Evolutionary conservation across 1,140 invertebrate genomes (phyloP).

Genomic region (Contarinia nasturtii): DNA sequence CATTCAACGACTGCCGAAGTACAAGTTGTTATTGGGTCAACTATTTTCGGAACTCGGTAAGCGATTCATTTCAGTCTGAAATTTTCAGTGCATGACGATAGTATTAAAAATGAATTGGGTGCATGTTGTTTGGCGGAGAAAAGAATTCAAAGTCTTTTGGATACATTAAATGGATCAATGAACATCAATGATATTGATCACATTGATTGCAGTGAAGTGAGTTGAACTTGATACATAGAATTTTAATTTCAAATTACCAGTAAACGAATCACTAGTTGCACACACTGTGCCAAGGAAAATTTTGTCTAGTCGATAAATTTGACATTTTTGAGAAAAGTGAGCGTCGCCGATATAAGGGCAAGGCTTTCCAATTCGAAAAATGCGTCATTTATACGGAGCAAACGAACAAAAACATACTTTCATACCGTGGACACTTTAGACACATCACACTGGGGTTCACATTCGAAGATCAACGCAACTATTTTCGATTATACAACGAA

Average conservation of each 20-base stretch:
- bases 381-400: conserved; percentile 24
- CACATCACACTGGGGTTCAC: conserved; percentile 18
- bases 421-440: conserved; percentile 21
- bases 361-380: conserved; percentile 23
- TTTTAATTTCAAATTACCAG: no score
- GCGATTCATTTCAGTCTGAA: not conserved
- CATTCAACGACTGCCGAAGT: conserved; percentile 20
- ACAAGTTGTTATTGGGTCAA: conserved; percentile 18
- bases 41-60: conserved; percentile 7
- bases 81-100: not conserved
- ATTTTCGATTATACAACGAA: conserved; percentile 1
- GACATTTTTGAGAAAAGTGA: conserved; percentile 13
- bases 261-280: no score
- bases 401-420: conserved; percentile 14
- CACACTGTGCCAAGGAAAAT: conserved; percentile 20
- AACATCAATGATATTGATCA: conserved; percentile 21
- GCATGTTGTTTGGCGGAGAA: conserved; percentile 21
- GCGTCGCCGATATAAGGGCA: conserved; percentile 15
- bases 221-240: not conserved
- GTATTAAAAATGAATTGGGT: conserved; percentile 16
- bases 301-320: conserved; percentile 19
- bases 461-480: not conserved
- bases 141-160: conserved; percentile 14
- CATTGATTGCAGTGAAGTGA: conserved; percentile 20
- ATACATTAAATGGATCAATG: conserved; percentile 21